Evolutionary conservation across 2,888 invertebrate species (phyloP).

Genomic region (Nudaria mundana): DNA sequence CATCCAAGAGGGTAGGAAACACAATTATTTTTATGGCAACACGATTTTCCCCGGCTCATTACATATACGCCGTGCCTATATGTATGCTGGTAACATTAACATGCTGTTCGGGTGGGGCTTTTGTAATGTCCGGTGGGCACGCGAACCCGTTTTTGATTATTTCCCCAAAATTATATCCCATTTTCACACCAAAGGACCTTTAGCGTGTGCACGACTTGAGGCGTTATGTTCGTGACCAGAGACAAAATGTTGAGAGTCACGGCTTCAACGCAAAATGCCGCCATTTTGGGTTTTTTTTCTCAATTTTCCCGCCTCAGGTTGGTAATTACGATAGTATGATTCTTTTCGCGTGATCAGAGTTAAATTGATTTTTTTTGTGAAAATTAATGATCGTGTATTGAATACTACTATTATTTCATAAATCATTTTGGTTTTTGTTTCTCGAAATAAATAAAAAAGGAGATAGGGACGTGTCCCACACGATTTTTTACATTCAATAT

Average conservation of each 20-base stretch:
- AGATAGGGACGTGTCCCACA: no score
- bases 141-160: slow-evolving; percentile 77
- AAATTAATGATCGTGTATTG: slow-evolving; percentile 7
- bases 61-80: slow-evolving; percentile 72
- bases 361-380: slow-evolving; percentile 30
- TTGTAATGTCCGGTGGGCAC: slow-evolving; percentile 75
- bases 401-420: slow-evolving; percentile 2
- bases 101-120: slow-evolving; percentile 71
- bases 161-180: slow-evolving; percentile 79
- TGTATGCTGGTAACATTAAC: slow-evolving; percentile 75
- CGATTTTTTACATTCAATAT: no score
- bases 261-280: slow-evolving; percentile 41
- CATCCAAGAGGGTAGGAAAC: slow-evolving; percentile 60
- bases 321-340: slow-evolving; percentile 38
- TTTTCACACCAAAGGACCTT: slow-evolving; percentile 71
- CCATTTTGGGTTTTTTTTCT: slow-evolving; percentile 46
- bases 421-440: neutral
- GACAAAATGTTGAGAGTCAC: slow-evolving; percentile 58
- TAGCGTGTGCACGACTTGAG: slow-evolving; percentile 59
- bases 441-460: no score
- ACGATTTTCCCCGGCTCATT: slow-evolving; percentile 80
- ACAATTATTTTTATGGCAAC: slow-evolving; percentile 81
- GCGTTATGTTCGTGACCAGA: slow-evolving; percentile 64
- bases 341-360: slow-evolving; percentile 31
- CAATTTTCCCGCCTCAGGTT: slow-evolving; percentile 35